Conservation (phyloP, 1,140 invertebrate species). For the Hypsibius dujardini region DNA sequence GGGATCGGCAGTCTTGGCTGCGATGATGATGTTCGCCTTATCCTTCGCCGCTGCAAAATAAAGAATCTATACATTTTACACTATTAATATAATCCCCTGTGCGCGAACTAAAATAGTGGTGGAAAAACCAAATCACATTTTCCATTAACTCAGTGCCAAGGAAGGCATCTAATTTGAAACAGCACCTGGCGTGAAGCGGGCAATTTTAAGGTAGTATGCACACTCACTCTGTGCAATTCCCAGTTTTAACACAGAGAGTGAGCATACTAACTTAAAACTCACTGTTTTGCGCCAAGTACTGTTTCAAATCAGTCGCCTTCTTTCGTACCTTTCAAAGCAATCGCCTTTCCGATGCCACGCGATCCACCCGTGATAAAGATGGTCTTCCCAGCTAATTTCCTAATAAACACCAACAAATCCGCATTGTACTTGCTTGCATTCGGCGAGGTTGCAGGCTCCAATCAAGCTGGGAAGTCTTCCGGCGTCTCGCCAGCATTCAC, state of each 20-base stretch:
- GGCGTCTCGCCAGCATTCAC: too few relatives aligned
- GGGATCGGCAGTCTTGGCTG: conserved; percentile 82
- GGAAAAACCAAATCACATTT: neutral
- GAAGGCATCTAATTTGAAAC: neutral
- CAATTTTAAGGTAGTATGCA: too few relatives aligned
- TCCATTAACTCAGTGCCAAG: neutral
- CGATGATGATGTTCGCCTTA: conserved; percentile 76
- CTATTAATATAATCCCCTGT: too few relatives aligned
- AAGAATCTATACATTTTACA: neutral
- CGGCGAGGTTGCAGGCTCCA: too few relatives aligned
- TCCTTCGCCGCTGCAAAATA: neutral
- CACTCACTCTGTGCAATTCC: too few relatives aligned
- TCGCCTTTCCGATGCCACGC: neutral
- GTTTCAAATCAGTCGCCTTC: neutral
- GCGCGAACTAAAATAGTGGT: too few relatives aligned
- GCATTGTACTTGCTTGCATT: too few relatives aligned
- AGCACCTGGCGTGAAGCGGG: neutral
- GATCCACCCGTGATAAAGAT: neutral
- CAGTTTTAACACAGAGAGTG: too few relatives aligned
- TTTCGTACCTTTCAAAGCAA: neutral
- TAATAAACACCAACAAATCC: neutral
- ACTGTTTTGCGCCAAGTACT: neutral
- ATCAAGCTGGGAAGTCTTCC: too few relatives aligned
- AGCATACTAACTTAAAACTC: too few relatives aligned
- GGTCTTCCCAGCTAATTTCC: conserved; percentile 1